Conservation (phyloP, 1,140 invertebrate genomes). For the Drosophila hydei region DNA sequence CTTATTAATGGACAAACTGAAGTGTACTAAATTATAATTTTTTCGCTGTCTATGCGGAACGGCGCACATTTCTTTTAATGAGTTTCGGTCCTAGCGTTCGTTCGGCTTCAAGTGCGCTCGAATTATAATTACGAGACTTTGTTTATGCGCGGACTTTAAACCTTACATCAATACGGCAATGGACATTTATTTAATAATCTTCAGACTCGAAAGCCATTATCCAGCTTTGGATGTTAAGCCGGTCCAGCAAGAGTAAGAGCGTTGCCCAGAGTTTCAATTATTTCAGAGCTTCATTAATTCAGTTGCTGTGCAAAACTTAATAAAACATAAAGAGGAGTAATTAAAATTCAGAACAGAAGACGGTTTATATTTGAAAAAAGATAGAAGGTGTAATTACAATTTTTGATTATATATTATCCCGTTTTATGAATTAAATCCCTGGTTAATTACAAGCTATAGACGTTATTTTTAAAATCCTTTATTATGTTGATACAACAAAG, state of each 20-base stretch:
- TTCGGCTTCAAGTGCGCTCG: constrained; percentile 58
- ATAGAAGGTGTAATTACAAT: too few relatives aligned
- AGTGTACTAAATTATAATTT: constrained; percentile 73
- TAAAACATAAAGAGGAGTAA: not conserved
- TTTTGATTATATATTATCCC: too few relatives aligned
- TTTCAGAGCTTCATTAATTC: constrained; percentile 1
- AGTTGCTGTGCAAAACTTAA: not conserved
- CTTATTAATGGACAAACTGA: constrained; percentile 64
- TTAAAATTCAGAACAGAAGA: not conserved
- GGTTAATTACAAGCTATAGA: too few relatives aligned
- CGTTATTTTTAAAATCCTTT: too few relatives aligned
- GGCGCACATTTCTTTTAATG: constrained; percentile 66
- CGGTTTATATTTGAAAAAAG: not conserved
- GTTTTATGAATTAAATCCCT: too few relatives aligned
- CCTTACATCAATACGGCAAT: constrained; percentile 22
- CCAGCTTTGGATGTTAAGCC: not conserved
- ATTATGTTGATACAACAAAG: too few relatives aligned
- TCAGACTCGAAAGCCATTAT: constrained; percentile 28
- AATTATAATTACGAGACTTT: constrained; percentile 73
- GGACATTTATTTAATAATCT: constrained; percentile 61
- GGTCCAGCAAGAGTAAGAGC: not conserved
- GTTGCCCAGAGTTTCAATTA: not conserved
- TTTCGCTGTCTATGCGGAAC: constrained; percentile 13
- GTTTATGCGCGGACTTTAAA: constrained; percentile 19
- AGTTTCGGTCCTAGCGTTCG: constrained; percentile 53